phyloP scores from a whole-genome alignment of 2,797 vertebrate species.

The Hydrolagus colliei region DNA sequence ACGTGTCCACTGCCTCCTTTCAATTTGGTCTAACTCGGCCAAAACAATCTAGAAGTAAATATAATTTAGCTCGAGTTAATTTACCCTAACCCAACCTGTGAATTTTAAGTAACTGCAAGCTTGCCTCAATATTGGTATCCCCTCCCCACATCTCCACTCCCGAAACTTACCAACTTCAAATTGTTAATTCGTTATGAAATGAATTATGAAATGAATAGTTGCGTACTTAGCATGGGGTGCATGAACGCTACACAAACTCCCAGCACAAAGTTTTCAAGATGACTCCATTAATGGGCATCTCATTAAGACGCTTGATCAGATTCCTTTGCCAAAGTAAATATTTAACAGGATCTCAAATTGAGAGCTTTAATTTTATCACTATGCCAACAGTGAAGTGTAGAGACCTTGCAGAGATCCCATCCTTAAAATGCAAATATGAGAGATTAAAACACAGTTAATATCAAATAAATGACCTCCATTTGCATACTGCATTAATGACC shows the following conservation, averaged over 20 bases:
- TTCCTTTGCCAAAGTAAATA: constrained; percentile 56
- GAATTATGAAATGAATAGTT: background rate
- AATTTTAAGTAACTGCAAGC: background rate
- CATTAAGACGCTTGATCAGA: constrained; percentile 53
- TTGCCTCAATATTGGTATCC: background rate
- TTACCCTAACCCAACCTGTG: background rate
- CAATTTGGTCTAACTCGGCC: background rate
- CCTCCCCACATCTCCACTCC: too few relatives aligned
- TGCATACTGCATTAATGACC: constrained; percentile 64
- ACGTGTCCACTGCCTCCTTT: background rate
- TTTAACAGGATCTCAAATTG: constrained; percentile 59
- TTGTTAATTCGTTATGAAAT: constrained; percentile 6
- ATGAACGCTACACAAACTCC: background rate
- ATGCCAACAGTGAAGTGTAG: constrained; percentile 48
- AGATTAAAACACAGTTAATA: constrained; percentile 44
- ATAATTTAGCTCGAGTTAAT: too few relatives aligned
- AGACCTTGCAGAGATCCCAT: constrained; percentile 51
- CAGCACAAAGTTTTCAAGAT: background rate
- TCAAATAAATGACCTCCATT: constrained; percentile 60
- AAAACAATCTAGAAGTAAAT: background rate
- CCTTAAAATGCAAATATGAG: constrained; percentile 72
- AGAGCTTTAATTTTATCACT: constrained; percentile 55
- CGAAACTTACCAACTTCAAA: background rate
- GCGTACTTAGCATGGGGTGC: constrained; percentile 34
- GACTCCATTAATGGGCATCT: constrained; percentile 36